Base-by-base conservation (phyloP, 2,888 invertebrate genomes). In the Trileptium ribeirensis region DNA sequence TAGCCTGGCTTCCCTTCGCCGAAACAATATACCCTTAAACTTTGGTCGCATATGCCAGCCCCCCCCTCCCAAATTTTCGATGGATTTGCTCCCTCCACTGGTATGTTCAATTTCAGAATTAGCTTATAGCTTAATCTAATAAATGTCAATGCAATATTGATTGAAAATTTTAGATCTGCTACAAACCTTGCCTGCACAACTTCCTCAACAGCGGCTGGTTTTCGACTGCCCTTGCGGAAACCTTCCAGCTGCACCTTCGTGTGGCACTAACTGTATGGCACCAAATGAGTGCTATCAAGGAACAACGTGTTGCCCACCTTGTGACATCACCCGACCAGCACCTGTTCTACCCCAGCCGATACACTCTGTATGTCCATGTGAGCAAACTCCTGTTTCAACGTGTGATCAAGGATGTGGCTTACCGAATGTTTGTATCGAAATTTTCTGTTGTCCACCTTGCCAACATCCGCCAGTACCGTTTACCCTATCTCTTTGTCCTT, bases 391-490 rank as follows among this genome's bases (percentile, higher is more conserved):
- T 24, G 39, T 75, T n/a, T 29, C 38, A 33, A 24, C 39, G n/a
- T 75, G 77, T n/a, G 8, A 33, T 8, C n/a, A n/a, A 29, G 77
- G 77, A 15, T 75, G 77, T n/a, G 38, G 38, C 31, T 75, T 36
- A n/a, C n/a, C n/a, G n/a, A 38, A 39, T 75, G 39, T n/a, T 3
- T 75, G 77, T 36, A 24, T 33, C 77, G 38, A 75, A 34, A n/a
- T n/a, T 29, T 75, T n/a, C 37, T 75, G 77, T 39, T 75, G 77
- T n/a, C 77, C 77, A n/a, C 38, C 38, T 24, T 75, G 39, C n/a
- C n/a, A n/a, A n/a, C n/a, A n/a, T n/a, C n/a, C n/a, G n/a, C n/a
- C n/a, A n/a, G n/a, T n/a, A n/a, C n/a, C n/a, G n/a, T n/a, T n/a
- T n/a, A n/a, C n/a, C n/a, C n/a, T n/a, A n/a, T 8, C 77, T 36